Base-by-base conservation (phyloP, 2,797 vertebrate species). In the Danio tinwini region DNA sequence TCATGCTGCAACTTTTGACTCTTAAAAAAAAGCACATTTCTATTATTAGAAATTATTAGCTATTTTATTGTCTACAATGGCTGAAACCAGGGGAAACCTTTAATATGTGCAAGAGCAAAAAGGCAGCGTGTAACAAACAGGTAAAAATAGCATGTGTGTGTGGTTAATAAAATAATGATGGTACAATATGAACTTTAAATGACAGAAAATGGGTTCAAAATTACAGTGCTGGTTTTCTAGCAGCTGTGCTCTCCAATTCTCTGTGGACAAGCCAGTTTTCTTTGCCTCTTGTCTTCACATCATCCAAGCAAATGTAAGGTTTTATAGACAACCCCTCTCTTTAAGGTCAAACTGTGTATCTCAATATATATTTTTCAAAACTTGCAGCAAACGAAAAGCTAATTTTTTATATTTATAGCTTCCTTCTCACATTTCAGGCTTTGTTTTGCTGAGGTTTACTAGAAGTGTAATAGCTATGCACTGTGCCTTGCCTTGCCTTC, bases 201-300 rank as follows among this genome's bases (percentile, higher is more conserved):
- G 17, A 6, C 39, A 70, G 78, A 52, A 81, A 81, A 85, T 81
- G 45, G 50, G 53, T n/a, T 71, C 7, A 73, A 73, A 67, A 76
- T 83, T 52, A 49, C 58, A 80, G 49, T 47, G 55, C n/a, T 59
- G 53, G 16, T 42, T 69, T 78, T 56, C 53, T n/a, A 49, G 42
- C 64, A 68, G 40, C 53, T 50, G 52, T 68, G 64, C 29, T 44
- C 45, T 70, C 29, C 13, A 59, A 10, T 71, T 44, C 17, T 56
- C 52, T 2, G 11, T 42, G 40, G 17, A 47, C 19, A 10, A 69
- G 29, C 59, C 1, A 42, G 29, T 78, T 78, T 42, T 19, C 45
- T 64, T 42, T 11, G 4, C 1, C 9, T 56, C 58, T 37, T n/a
- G 21, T 37, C n/a, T 59, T 59, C 29, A 2, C 17, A n/a, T 59